Evolutionary conservation across 2,797 vertebrate species (phyloP), one percentile per base, ranked within the genome.

Genomic region (Gymnodraco acuticeps): DNA sequence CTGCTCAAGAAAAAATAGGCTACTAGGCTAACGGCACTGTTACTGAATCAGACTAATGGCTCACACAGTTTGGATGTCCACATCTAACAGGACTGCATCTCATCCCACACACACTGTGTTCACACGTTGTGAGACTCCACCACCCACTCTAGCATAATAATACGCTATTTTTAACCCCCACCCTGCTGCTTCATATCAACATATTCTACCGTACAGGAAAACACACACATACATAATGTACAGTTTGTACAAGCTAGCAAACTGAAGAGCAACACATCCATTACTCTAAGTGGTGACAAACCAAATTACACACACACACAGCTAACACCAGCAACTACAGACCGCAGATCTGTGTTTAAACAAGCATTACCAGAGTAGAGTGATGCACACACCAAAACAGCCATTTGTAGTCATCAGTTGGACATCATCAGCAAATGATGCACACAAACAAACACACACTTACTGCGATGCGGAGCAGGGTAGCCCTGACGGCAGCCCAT

Each of bases 401-500:
- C 63, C 15, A 79, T 82, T 80, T 64, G 52, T 56, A 33, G 51
- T 55, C 4, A 1, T 38, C 33, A 23, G 62, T 27, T n/a, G 52
- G 43, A 64, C 54, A 53, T 68, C 31, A 63, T 77, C 75, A 83
- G 74, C 72, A 71, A 48, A 53, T 65, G 64, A 52, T 61, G 50
- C 17, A 33, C 0, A 38, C 64, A 78, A 43, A 66, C 62, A 73
- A 42, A 60, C 6, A 4, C 7, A 65, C 19, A 83, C 97, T 98
- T 84, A 99, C 98, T 77, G 96, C 96, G 90, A 99, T 98, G 75
- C 97, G 95, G 87, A 97, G 95, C 88, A 99, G 95, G 9, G 97
- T 97, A 13, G 96, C 95, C 93, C 96, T 98, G 88, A 99, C 96
- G 0, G 97, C 97, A 13, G 96, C 95, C 98, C 98, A 99, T 97